Conservation (phyloP, 2,113 vertebrate genomes). For the Corythoichthys haematopterus region DNA sequence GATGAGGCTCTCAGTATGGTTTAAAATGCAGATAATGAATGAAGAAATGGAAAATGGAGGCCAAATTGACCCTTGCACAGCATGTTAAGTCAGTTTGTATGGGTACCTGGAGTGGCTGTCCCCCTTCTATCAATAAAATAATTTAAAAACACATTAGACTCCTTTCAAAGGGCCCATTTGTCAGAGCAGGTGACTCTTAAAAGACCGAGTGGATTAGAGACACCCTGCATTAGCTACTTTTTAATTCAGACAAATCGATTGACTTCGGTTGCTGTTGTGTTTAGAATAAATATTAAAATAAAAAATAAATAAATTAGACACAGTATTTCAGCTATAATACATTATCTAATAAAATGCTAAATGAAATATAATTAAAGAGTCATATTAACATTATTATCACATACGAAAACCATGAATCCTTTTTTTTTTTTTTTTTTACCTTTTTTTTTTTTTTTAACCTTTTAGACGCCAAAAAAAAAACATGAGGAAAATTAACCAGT, state of each 20-base stretch:
- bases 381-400: neutral
- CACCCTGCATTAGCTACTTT: slow-evolving; percentile 77
- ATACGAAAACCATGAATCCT: too few species aligned
- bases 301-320: neutral
- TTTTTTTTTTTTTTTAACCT: too few species aligned
- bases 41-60: slow-evolving; percentile 93
- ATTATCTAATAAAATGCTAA: slow-evolving; percentile 58
- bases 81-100: slow-evolving; percentile 85
- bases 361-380: too few species aligned
- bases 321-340: slow-evolving; percentile 60
- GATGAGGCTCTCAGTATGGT: slow-evolving; percentile 79
- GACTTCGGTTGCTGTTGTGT: slow-evolving; percentile 70
- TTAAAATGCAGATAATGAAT: slow-evolving; percentile 85
- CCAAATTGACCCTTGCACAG: slow-evolving; percentile 98
- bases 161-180: slow-evolving; percentile 94
- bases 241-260: slow-evolving; percentile 77
- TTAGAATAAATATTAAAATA: slow-evolving; percentile 71
- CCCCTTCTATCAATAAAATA: slow-evolving; percentile 94
- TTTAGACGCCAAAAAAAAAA: too few species aligned
- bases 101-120: slow-evolving; percentile 90
- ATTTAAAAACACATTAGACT: slow-evolving; percentile 97
- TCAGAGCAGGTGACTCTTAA: slow-evolving; percentile 98
- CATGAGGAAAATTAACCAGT: too few species aligned
- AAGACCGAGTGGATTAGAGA: slow-evolving; percentile 86
- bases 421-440: too few species aligned